Evolutionary conservation across 2,888 invertebrate species (phyloP), one percentile per base, ranked within the genome.

Genomic region (Platycheirus albimanus): DNA sequence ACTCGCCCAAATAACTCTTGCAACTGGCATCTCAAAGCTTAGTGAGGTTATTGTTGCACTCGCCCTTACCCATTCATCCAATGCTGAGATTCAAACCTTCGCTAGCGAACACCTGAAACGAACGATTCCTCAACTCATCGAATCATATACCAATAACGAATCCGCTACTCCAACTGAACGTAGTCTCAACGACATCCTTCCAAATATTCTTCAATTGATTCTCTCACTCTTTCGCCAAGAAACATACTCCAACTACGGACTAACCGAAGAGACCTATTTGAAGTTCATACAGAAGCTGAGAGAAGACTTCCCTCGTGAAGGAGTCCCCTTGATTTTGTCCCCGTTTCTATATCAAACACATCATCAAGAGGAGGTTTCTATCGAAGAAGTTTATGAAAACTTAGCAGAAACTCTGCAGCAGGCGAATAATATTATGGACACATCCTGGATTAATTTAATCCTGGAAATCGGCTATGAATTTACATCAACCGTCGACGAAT

Each of bases 11-110:
- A 93, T 98, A 87, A 95, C 96, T 91, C 95, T 96, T 92, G 93
- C 96, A 88, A 93, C 98, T 88, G 95, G 95, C 90, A 94, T 98
- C 88, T 95, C 95, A 81, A 94, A 96, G 87, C 95, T 97, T 52
- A 97, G 98, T 92, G 98, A 98, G 93, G 96, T 98, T 88, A 95
- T 96, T 61, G 95, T 98, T 91, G 96, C 96, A 75, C 92, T 98
- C 88, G 95, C 96, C 81, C 92, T 98, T 85, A 94, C 95, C 86
- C 94, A 96, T 89, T 97, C 97, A 15, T 93, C 94, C 49, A 95
- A 95, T 90, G 89, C 93, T 54, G 97, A 98, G 87, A 93, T 96
- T 75, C 93, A 94, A 83, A 92, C 92, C 86, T 92, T 94, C 88
- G 96, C 98, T 28, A 92, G 94, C 86, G 94, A 95, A 87, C 96